These are phyloP conservation scores for Eira barbara DNA, from an alignment of 2,113 vertebrate species.

Conservation along the genomic window DNA sequence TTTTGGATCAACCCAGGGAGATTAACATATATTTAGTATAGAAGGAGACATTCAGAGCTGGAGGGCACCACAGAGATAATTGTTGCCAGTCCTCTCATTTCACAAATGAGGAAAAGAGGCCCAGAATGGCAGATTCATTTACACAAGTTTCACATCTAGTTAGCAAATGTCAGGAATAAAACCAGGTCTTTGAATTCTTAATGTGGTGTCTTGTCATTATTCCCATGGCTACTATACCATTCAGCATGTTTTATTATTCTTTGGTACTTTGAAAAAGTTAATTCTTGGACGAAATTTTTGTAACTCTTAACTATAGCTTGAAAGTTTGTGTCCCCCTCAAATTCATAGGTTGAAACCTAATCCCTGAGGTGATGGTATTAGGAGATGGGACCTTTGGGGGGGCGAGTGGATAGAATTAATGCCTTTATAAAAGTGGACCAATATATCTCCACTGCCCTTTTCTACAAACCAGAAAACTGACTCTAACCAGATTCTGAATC, in stretches of 20 bases:
- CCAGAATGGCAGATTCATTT: background rate
- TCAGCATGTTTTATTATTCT: background rate
- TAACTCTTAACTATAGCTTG: background rate
- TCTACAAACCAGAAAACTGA: background rate
- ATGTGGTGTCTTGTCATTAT: background rate
- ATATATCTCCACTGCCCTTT: background rate
- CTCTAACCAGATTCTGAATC: background rate
- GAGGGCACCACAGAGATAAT: background rate
- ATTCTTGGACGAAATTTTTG: background rate
- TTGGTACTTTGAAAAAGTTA: background rate
- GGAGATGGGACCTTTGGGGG: background rate
- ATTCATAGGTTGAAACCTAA: background rate
- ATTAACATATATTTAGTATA: conserved; percentile 19
- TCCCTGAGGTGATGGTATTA: background rate
- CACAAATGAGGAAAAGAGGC: conserved; percentile 15
- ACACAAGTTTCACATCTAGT: background rate
- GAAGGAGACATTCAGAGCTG: conserved; percentile 14
- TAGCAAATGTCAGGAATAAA: conserved; percentile 25
- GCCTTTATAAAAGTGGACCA: background rate
- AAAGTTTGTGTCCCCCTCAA: background rate
- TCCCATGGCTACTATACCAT: background rate
- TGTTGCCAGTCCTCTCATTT: background rate
- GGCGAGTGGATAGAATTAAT: background rate
- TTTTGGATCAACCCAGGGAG: background rate
- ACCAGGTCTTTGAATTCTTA: background rate